Base-by-base conservation (phyloP, 1,140 invertebrate species). In the Drosophila dunni region DNA sequence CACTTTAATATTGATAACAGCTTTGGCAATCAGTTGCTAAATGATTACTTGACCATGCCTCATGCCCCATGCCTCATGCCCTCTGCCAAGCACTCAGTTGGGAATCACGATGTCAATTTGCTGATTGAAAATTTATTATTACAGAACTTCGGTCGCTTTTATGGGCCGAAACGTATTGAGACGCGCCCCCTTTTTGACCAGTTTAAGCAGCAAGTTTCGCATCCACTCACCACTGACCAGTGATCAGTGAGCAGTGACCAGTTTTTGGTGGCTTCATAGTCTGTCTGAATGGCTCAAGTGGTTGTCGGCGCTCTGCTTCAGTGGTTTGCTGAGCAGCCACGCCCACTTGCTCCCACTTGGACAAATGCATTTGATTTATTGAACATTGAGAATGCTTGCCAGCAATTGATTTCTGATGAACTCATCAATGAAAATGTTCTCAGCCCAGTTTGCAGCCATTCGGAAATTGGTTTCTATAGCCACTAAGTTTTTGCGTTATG, bases 61-160 rank as follows among this genome's bases (percentile, higher is more conserved):
- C 57, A 42, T 62, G n/a, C 70, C 29, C n/a, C 48, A 33, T 10
- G 36, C 33, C 54, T 0, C 15, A 7, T 33, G 7, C 33, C 33
- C n/a, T n/a, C n/a, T n/a, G n/a, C 53, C 29, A 38, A 10, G 51
- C 57, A 61, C 51, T 60, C 42, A 53, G 81, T 57, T 67, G 72
- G 24, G 78, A 81, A 84, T 84, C 81, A 84, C 81, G 78, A 85
- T 75, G 72, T 84, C 81, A 84, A 84, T 84, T 84, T 84, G 81
- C 78, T 84, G 81, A 84, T 84, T 84, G 81, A 81, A 84, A 84
- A 85, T 85, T 85, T 84, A 84, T 84, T 84, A 81, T 85, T 81
- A 78, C 63, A 58, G 69, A 63, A 17, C 53, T 58, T 57, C 33
- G 50, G 44, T 74, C 46, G 63, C 64, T 67, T 73, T 73, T 73